A percentile compares a stretch with the other conserved stretches of the same genome.
Evolutionary conservation across 2,797 vertebrate species (phyloP).

Genomic region (Syncerus caffer): DNA sequence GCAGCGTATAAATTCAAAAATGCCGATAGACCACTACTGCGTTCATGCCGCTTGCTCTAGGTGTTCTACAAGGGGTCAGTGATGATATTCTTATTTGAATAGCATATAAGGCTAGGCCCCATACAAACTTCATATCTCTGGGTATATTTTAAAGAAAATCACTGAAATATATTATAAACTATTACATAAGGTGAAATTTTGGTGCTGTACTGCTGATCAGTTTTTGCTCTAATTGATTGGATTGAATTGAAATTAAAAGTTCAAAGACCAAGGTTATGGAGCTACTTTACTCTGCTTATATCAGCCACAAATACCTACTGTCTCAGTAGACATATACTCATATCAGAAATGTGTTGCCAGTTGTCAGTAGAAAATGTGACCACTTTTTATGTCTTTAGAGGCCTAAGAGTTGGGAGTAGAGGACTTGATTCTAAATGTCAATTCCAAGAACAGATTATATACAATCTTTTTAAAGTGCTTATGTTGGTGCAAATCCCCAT

Average conservation of each 20-base stretch:
- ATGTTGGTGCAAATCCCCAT: conserved; percentile 39
- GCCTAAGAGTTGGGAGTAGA: not conserved
- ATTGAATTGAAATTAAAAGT: not conserved
- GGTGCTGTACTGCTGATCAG: not conserved
- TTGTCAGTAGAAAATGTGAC: not conserved
- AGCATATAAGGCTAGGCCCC: not conserved
- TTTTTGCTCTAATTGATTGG: not conserved
- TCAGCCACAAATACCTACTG: not conserved
- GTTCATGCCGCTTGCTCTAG: rapidly evolving
- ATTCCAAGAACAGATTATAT: conserved; percentile 39
- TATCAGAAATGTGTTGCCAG: not conserved
- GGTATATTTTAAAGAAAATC: not conserved
- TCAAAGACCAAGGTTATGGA: not conserved
- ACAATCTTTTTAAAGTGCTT: conserved; percentile 52
- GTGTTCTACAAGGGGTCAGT: not conserved
- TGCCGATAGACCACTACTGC: not conserved
- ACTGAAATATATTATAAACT: not conserved
- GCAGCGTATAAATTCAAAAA: not conserved
- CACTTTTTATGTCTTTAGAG: conserved; percentile 23
- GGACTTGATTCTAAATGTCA: conserved; percentile 44
- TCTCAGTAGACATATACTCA: not conserved
- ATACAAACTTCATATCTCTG: not conserved
- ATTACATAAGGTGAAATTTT: not conserved
- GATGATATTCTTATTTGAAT: not conserved
- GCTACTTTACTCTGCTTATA: not conserved